These are phyloP conservation scores for Passer montanus DNA, from an alignment of 2,113 vertebrate genomes.

Conservation along the genomic window DNA sequence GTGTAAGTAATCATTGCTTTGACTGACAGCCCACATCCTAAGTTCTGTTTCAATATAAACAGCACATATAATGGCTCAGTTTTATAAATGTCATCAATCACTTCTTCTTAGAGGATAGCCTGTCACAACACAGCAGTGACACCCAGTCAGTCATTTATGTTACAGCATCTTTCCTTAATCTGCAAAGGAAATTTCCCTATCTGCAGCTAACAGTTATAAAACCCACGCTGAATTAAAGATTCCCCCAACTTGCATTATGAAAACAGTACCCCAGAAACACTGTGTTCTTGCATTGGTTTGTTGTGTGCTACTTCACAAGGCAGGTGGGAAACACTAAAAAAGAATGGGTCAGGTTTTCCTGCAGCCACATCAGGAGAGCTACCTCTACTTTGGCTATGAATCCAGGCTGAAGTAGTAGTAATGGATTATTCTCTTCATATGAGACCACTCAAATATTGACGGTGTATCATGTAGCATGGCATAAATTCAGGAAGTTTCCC, in stretches of 20 bases:
- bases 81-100: conserved; percentile 44
- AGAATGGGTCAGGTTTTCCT: not conserved
- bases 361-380: not conserved
- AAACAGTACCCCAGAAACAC: not conserved
- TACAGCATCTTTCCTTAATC: not conserved
- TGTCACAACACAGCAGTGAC: conserved; percentile 63
- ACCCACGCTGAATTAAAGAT: not conserved
- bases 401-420: not conserved
- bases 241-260: not conserved
- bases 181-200: not conserved
- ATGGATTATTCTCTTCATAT: not conserved
- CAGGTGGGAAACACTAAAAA: not conserved
- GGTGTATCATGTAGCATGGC: not conserved
- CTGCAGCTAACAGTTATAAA: not conserved
- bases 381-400: not conserved
- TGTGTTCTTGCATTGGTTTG: not conserved
- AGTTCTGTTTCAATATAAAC: conserved; percentile 41
- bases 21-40: conserved; percentile 39
- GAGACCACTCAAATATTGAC: not conserved
- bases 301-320: not conserved
- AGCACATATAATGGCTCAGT: not conserved
- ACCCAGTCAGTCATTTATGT: conserved; percentile 11
- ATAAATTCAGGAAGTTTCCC: not conserved
- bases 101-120: conserved; percentile 1
- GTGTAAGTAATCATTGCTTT: conserved; percentile 35